Evolutionary conservation across 2,113 vertebrate species (phyloP).

Genomic region (Chaetorhynchus papuensis): DNA sequence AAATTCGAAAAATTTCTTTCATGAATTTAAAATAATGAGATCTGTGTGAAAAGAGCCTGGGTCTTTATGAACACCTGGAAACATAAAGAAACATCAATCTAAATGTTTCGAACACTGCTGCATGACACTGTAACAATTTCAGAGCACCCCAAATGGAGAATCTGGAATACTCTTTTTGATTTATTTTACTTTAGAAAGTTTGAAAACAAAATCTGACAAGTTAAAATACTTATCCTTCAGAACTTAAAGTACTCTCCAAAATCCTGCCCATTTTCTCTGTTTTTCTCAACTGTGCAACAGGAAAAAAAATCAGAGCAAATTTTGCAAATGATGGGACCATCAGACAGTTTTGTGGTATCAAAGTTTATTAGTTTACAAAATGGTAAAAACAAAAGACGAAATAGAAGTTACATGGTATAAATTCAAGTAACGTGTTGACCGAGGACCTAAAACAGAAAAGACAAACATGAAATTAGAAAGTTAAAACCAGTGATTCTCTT

Average conservation of each 20-base stretch:
- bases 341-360: background rate
- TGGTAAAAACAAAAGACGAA: background rate
- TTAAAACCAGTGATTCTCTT: background rate
- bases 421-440: background rate
- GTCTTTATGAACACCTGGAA: background rate
- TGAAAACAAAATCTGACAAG: background rate
- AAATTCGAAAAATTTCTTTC: background rate
- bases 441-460: conserved; percentile 27
- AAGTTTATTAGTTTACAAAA: conserved; percentile 46
- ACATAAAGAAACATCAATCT: background rate
- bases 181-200: background rate
- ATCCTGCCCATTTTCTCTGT: background rate
- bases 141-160: background rate
- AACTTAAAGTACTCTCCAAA: background rate
- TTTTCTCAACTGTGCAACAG: background rate
- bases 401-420: background rate
- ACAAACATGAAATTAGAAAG: conserved; percentile 23
- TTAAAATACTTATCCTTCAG: background rate
- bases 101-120: background rate
- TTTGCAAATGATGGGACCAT: background rate
- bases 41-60: background rate
- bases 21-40: background rate
- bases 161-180: background rate
- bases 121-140: background rate
- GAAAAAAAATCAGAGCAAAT: background rate